Percentiles rank a stretch among this genome's conserved stretches.
Conservation (phyloP, 2,797 vertebrate species). For the Emydoidea blandingii region DNA sequence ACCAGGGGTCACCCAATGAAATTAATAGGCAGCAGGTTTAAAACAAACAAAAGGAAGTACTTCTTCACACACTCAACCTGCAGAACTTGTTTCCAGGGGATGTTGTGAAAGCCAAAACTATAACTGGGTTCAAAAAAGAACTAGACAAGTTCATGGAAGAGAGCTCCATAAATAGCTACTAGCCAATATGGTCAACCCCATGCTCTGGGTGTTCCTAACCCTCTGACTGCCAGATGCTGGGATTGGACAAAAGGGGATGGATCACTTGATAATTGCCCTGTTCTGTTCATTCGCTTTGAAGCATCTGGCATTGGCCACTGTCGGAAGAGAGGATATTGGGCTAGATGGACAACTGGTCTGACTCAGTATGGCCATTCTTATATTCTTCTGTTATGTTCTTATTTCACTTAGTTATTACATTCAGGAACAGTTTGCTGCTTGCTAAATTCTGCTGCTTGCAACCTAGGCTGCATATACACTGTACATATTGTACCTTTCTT, state of each 20-base stretch:
- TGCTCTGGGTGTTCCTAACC: neutral
- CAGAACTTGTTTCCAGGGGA: neutral
- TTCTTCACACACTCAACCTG: neutral
- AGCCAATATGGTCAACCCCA: neutral
- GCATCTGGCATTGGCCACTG: neutral
- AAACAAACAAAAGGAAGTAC: neutral
- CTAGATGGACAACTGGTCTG: neutral
- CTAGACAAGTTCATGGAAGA: neutral
- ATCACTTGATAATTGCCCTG: neutral
- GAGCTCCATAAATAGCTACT: neutral
- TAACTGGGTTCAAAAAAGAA: neutral
- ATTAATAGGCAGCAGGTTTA: neutral
- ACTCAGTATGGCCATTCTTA: neutral
- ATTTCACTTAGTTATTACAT: neutral
- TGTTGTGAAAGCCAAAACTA: neutral
- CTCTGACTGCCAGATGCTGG: neutral
- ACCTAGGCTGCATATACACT: accelerated
- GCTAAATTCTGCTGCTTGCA: neutral
- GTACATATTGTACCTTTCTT: neutral
- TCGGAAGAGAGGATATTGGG: neutral
- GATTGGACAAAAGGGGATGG: neutral
- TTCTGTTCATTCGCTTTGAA: neutral
- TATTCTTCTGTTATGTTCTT: neutral
- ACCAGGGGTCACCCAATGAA: neutral
- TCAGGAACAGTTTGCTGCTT: neutral